These are phyloP conservation scores for Suricata suricatta DNA, from an alignment of 2,113 vertebrate species.

Conservation along the genomic window DNA sequence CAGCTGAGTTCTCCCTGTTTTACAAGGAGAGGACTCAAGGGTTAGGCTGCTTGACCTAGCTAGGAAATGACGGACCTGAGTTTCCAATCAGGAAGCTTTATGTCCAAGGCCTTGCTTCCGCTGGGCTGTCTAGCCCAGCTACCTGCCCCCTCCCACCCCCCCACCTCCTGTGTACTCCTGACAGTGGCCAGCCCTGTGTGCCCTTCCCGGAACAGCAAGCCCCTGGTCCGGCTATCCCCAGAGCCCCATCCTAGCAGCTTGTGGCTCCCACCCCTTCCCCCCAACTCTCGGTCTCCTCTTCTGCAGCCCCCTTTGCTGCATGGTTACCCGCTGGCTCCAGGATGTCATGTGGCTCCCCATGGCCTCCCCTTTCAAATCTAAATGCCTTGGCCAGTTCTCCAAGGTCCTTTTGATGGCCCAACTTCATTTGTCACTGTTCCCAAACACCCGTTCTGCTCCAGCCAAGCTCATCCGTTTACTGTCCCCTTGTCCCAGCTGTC, in stretches of 20 bases:
- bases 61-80: background rate
- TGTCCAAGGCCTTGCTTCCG: background rate
- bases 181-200: accelerated
- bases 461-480: conserved; percentile 68
- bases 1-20: background rate
- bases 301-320: accelerated
- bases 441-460: conserved; percentile 67
- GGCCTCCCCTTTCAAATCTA: background rate
- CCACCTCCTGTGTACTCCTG: background rate
- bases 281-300: no score
- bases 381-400: background rate
- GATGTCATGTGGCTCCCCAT: background rate
- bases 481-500: conserved; percentile 25
- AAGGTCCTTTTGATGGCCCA: background rate
- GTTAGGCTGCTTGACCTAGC: no score
- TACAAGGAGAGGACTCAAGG: background rate
- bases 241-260: accelerated
- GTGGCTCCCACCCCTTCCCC: background rate
- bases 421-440: conserved; percentile 64
- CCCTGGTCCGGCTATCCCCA: accelerated
- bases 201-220: background rate
- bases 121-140: background rate
- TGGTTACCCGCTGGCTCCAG: background rate
- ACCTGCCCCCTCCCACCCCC: background rate
- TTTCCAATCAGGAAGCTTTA: background rate